Base-by-base conservation (phyloP, 2,113 vertebrate genomes). In the Nibea albiflora region DNA sequence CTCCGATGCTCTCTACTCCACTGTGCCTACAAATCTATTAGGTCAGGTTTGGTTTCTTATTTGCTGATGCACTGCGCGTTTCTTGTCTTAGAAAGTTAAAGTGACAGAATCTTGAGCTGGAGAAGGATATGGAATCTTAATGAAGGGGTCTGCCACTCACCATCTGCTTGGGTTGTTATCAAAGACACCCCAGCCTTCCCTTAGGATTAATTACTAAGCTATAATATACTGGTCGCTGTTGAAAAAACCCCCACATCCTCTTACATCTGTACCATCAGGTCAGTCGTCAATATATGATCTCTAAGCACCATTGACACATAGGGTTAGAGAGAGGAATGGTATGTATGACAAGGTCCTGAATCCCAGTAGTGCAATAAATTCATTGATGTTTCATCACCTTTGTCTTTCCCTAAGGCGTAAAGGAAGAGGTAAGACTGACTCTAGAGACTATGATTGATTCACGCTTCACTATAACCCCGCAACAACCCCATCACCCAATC, bases 101-200 rank as follows among this genome's bases (percentile, higher is more conserved):
- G 64, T 72, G 78, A 80, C 65, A 74, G 54, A 52, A 14, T 78
- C 69, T 60, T 53, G 73, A 6, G 35, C 72, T 16, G 56, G 28
- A 46, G 84, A 46, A 71, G 62, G 78, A 74, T 69, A 62, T 70
- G 44, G 88, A 92, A 84, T 86, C 68, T 87, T 87, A 91, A 92
- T 84, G 86, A 92, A 87, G 50, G 64, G 61, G 60, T 73, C 80
- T 80, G 88, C 83, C 78, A 71, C 76, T 91, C 80, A 80, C 91
- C 68, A 89, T 90, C 90, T 94, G 93, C 78, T 82, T 28, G 31
- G 64, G 76, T 73, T 86, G 58, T 84, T 87, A 92, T 94, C 89
- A 93, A 85, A 93, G 83, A 80, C 71, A 66, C 46, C 28, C 24
- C 54, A 24, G 71, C 68, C 16, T 69, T 83, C 80, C 81, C 75